These are phyloP conservation scores for Lathamus discolor DNA, from an alignment of 2,113 vertebrate genomes.

Conservation along the genomic window DNA sequence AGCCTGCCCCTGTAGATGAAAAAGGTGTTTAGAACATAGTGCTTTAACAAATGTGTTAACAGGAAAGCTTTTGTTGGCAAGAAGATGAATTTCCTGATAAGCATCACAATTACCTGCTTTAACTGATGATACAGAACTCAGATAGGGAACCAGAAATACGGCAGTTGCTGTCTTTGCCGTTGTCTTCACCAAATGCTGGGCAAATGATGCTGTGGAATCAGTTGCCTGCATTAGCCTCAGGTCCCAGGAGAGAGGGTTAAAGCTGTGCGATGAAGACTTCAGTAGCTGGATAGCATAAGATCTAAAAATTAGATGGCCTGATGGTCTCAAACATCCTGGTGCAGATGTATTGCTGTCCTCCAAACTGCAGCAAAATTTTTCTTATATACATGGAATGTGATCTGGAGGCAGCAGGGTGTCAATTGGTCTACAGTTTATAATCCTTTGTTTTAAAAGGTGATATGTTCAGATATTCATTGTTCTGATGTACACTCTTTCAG, in stretches of 20 bases:
- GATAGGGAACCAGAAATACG: not conserved
- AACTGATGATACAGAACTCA: not conserved
- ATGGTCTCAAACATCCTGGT: not conserved
- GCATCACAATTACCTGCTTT: not conserved
- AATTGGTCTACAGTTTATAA: not conserved
- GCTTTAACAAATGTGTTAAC: not conserved
- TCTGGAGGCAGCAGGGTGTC: not conserved
- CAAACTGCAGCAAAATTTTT: not conserved
- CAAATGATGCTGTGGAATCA: not conserved
- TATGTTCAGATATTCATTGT: not conserved
- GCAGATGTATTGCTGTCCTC: not conserved
- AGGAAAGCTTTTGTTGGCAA: not conserved
- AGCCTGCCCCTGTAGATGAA: not conserved
- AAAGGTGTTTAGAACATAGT: not conserved
- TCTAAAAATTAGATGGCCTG: not conserved
- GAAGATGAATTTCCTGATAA: not conserved
- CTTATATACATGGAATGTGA: not conserved
- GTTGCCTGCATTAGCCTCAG: not conserved
- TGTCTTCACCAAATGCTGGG: not conserved
- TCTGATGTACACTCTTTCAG: not conserved
- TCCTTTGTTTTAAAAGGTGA: not conserved
- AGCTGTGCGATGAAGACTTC: not conserved
- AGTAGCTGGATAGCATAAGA: not conserved
- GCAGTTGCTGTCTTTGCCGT: not conserved
- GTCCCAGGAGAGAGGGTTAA: rapidly evolving